Conservation (phyloP, 2,113 vertebrate genomes). For the Tachysurus fulvidraco region DNA sequence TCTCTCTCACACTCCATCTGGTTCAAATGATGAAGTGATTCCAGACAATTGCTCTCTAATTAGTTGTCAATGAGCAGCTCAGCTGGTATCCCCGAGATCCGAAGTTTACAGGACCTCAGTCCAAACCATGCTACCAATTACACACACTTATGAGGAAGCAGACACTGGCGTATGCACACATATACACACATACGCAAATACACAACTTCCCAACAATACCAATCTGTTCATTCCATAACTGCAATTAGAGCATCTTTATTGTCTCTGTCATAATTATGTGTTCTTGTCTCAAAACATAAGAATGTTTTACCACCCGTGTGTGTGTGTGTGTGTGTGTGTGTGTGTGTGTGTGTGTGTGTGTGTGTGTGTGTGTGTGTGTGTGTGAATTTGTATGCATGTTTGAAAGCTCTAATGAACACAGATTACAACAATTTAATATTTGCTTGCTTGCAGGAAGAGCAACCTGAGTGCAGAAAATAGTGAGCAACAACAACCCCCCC, state of each 20-base stretch:
- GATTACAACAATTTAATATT: slow-evolving; percentile 13
- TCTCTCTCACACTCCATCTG: slow-evolving; percentile 64
- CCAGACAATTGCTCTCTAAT: slow-evolving; percentile 73
- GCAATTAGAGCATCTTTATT: slow-evolving; percentile 3
- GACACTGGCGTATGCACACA: not conserved
- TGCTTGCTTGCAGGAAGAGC: slow-evolving; percentile 2
- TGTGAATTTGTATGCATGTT: slow-evolving; percentile 16
- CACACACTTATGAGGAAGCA: not conserved
- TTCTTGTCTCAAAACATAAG: slow-evolving; percentile 7
- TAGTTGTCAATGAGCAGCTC: slow-evolving; percentile 75
- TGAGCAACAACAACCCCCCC: not conserved
- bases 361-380: slow-evolving; percentile 21
- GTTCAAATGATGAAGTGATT: slow-evolving; percentile 71
- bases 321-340: slow-evolving; percentile 10
- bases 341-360: slow-evolving; percentile 9
- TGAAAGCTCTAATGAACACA: slow-evolving; percentile 14
- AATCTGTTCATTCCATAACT: slow-evolving; percentile 24
- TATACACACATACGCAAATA: not conserved
- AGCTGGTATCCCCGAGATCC: slow-evolving; percentile 67
- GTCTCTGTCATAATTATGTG: slow-evolving; percentile 11
- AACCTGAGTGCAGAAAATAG: slow-evolving; percentile 12
- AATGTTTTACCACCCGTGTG: not conserved
- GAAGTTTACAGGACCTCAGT: slow-evolving; percentile 57
- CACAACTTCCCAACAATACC: not conserved
- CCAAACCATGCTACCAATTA: slow-evolving; percentile 42